Base-by-base conservation (phyloP, 2,113 vertebrate genomes). In the Xiphophorus hellerii region DNA sequence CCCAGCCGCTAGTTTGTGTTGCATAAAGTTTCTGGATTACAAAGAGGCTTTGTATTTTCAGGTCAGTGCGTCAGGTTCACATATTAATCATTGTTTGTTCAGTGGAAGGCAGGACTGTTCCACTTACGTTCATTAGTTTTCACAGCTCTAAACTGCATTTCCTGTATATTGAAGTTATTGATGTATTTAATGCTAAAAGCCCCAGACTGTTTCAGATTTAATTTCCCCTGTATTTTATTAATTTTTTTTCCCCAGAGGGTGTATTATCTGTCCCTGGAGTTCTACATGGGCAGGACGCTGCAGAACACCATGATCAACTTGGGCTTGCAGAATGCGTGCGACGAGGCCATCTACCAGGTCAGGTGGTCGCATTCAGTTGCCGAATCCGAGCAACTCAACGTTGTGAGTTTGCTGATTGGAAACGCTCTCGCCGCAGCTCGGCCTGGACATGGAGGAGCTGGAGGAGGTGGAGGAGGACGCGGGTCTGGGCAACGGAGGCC, bases 281-380 rank as follows among this genome's bases (percentile, higher is more conserved):
- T 99, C 88, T 99, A 99, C 91, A 98, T 99, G 96, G 98, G 98
- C 66, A 86, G 98, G 66, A 96, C 97, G 0, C 94, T 99, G 54
- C 97, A 98, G 79, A 99, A 99, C 93, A 99, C 98, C 11, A 99
- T 99, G 98, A 96, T 99, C 72, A 99, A 98, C 93, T 93, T 99
- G 67, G 98, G 98, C 14, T 92, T 99, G 89, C 97, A 99, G 88
- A 99, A 98, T 0, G 96, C 98, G 80, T 98, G 98, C 1, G 97
- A 99, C 0, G 98, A 99, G 78, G 96, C 98, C 17, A 92, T 99
- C 84, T 99, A 99, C 83, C 98, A 98, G 96, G 97, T 99, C 90
- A 78, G 85, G 42, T 1, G 13, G 25, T 12, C 13, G 0, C 73
- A 1, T 44, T 42, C 3, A 5, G 28, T 27, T 27, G 0, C 44